Evolutionary conservation across 2,888 invertebrate genomes (phyloP).

Genomic region (Saturnia pavonia): DNA sequence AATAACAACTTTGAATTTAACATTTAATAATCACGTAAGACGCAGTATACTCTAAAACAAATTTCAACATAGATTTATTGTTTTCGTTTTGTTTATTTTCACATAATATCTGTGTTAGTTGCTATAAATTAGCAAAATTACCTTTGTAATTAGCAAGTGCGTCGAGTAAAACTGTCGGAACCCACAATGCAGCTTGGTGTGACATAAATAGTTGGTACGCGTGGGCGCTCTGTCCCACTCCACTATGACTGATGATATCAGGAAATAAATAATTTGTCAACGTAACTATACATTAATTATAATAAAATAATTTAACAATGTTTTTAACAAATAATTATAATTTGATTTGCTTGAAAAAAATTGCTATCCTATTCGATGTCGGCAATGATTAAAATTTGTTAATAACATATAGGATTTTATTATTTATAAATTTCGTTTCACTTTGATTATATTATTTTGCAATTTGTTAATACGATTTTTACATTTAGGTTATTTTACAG

Average conservation of each 20-base stretch:
- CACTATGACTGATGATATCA: slow-evolving; percentile 28
- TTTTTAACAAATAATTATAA: neutral
- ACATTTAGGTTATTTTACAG: neutral
- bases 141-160: slow-evolving; percentile 21
- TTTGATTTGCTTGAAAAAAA: neutral
- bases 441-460: slow-evolving; percentile 1
- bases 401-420: neutral
- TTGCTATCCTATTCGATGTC: neutral
- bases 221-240: slow-evolving; percentile 29
- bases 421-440: neutral
- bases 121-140: slow-evolving; percentile 21
- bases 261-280: slow-evolving; percentile 28
- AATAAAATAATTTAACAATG: neutral
- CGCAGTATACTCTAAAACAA: neutral
- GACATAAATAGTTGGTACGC: slow-evolving; percentile 12
- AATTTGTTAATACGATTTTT: neutral
- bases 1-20: too few relatives aligned
- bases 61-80: neutral
- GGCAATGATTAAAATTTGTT: neutral
- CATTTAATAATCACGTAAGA: neutral
- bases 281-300: slow-evolving; percentile 22
- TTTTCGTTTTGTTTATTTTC: neutral
- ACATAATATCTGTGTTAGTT: slow-evolving; percentile 15
- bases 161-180: slow-evolving; percentile 7
- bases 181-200: slow-evolving; percentile 14